Base-by-base conservation (phyloP, 2,888 invertebrate species). In the Bhutanitis thaidina region DNA sequence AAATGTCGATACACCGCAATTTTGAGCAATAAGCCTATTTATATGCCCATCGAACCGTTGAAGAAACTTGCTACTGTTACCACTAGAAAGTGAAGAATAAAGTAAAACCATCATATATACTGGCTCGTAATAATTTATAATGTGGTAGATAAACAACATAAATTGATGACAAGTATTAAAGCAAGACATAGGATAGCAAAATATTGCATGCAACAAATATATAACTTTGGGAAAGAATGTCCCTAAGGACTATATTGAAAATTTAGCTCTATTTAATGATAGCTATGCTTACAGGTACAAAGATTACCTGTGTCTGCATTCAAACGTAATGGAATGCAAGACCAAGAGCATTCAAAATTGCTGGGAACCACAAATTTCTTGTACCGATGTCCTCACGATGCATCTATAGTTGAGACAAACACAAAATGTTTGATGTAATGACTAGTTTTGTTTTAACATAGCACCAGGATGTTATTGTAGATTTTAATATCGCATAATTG, bases 321-420 rank as follows among this genome's bases (percentile, higher is more conserved):
- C 74, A 88, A 87, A 70, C 83, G 88, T 49, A 88, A 88, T 60
- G 88, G 88, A 56, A 82, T 87, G 76, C 88, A 88, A 62, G 88
- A 88, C 59, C 83, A 85, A 63, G 84, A 86, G 59, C 79, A 84
- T 69, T 86, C 88, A 48, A 77, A 71, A 64, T 53, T 69, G 45
- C 67, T 80, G 57, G 85, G 85, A 43, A 74, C 83, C 55, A 56
- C 83, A 43, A 87, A 84, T 72, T 88, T 78, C 63, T 77, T 88
- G 53, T 54, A 52, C 54, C 72, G 83, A 61, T 72, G 69, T 57
- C 77, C 83, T 14, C 76, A 69, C 37, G 87, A 86, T 60, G 82
- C 87, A 45, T 63, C 75, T 25, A 61, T 87, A 61, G 83, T 74
- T 58, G 72, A 77, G 53, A 61, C 61, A 27, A 55, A 63, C 34